Conservation (phyloP, 2,888 invertebrate species). For the Cyclophora punctaria region DNA sequence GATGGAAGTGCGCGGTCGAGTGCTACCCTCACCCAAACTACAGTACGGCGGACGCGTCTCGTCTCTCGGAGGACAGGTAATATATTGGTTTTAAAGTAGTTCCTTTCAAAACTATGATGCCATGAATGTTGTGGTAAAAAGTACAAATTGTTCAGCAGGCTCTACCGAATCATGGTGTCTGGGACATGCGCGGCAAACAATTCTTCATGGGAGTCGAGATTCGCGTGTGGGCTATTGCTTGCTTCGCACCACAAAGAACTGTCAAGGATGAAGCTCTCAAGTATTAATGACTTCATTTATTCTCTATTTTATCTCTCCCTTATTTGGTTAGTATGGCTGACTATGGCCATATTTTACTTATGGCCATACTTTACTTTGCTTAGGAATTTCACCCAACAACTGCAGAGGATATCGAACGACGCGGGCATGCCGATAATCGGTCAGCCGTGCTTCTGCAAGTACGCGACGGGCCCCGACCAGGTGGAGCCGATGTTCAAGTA, state of each 20-base stretch:
- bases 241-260: constrained; percentile 98
- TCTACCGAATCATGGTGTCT: constrained; percentile 98
- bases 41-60: constrained; percentile 99
- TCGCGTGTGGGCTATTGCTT: constrained; percentile 99
- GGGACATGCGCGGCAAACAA: constrained; percentile 99
- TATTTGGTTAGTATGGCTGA: too few relatives aligned
- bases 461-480: constrained; percentile 99
- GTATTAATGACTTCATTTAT: constrained; percentile 38
- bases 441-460: constrained; percentile 99
- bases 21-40: constrained; percentile 97
- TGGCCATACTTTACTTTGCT: neutral
- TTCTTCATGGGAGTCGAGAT: constrained; percentile 99
- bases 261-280: constrained; percentile 96
- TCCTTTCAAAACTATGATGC: neutral
- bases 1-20: constrained; percentile 99
- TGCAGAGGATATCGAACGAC: constrained; percentile 99
- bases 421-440: constrained; percentile 99
- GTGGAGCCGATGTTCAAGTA: constrained; percentile 99
- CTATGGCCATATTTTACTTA: neutral
- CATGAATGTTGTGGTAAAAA: too few relatives aligned
- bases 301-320: too few relatives aligned
- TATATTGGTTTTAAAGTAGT: constrained; percentile 16
- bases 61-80: constrained; percentile 88
- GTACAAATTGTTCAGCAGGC: constrained; percentile 81
- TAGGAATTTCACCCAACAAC: constrained; percentile 96